Base-by-base conservation (phyloP, 1,140 invertebrate species). In the Aphelenchoides besseyi region DNA sequence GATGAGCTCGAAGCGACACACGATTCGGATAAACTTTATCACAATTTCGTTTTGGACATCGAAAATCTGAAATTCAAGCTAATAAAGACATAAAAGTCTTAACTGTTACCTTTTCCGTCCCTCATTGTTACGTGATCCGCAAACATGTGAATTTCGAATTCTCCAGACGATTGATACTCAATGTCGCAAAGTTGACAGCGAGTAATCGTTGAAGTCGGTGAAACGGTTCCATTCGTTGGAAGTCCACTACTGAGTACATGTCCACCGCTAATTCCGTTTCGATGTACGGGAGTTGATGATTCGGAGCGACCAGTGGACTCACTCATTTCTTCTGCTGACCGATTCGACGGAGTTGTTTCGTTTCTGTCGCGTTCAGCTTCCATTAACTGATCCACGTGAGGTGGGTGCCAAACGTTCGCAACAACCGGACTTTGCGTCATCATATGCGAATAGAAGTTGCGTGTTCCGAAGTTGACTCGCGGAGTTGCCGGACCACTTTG, bases 321-420 rank as follows among this genome's bases (percentile, higher is more conserved):
- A 53, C 75, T 76, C 9, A 68, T 75, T 41, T 78, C 75, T 69
- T 76, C 76, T n/a, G 75, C 69, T 62, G 64, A 70, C 12, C 74
- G 41, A 53, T 66, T 72, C 8, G 75, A 77, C 23, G 63, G 32
- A 23, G 63, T 32, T 8, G 30, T 53, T 26, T 64, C 36, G 2
- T 16, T 1, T 1, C n/a, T 16, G 9, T 32, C 32, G n/a, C 26
- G 73, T 23, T 59, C 57, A n/a, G n/a, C n/a, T n/a, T n/a, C n/a
- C n/a, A n/a, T n/a, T 26, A 75, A 9, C 29, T 76, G 75, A 35
- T 76, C 75, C 16, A 70, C 33, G 12, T 37, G 55, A 1, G 75
- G 75, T 12, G 75, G 75, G n/a, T 75, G 41, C 75, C 75, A 76
- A 12, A 76, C 76, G 62, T 76, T 76, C 5, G 72, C 76, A 8